These are phyloP conservation scores for Patella ulyssiponensis DNA, from an alignment of 2,888 invertebrate genomes.

Conservation along the genomic window DNA sequence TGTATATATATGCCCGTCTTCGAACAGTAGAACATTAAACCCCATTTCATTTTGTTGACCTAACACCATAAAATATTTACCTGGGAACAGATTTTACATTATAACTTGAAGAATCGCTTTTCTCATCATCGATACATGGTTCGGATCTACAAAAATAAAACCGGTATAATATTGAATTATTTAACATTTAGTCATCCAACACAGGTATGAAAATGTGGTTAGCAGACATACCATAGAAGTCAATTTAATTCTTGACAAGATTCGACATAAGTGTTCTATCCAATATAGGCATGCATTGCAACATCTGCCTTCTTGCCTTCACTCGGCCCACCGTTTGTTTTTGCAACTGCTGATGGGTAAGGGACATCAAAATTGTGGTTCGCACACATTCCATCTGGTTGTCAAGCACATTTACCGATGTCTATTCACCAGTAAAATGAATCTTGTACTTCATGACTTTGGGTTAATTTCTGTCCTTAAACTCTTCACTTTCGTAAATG, in stretches of 20 bases:
- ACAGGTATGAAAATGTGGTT: too few species aligned
- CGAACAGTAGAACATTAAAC: too few species aligned
- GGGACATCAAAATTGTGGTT: constrained; percentile 4
- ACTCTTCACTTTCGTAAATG: neutral
- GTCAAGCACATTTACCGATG: neutral
- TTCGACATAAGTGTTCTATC: neutral
- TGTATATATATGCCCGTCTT: too few species aligned
- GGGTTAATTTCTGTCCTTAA: neutral
- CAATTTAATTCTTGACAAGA: neutral
- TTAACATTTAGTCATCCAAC: too few species aligned
- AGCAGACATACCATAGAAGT: too few species aligned
- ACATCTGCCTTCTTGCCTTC: neutral
- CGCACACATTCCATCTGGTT: neutral
- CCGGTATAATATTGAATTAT: too few species aligned
- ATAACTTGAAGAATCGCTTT: too few species aligned
- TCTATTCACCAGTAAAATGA: neutral
- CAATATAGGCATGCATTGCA: neutral
- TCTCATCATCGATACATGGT: too few species aligned
- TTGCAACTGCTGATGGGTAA: neutral
- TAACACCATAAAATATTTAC: too few species aligned
- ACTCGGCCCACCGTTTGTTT: neutral
- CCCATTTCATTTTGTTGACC: too few species aligned
- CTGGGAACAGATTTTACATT: too few species aligned
- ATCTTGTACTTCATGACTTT: constrained; percentile 4
- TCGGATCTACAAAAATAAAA: too few species aligned